Percentiles rank a stretch among this genome's conserved stretches.
phyloP scores from a whole-genome alignment of 2,797 vertebrate genomes.

The Rachycentron canadum region DNA sequence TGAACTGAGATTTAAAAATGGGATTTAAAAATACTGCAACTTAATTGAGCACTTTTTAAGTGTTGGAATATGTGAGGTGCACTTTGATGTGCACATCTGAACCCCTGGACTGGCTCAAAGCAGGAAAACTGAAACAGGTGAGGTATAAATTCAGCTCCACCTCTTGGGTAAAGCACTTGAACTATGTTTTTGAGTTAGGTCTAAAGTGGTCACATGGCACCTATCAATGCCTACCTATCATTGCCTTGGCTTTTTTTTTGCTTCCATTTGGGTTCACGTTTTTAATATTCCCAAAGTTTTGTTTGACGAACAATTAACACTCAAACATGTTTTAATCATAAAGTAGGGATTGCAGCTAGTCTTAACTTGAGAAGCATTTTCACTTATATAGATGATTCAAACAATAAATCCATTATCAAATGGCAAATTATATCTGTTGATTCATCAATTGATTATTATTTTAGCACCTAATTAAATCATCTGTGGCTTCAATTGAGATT shows the following conservation, averaged over 20 bases:
- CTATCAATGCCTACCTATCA: slow-evolving; percentile 45
- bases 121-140: slow-evolving; percentile 70
- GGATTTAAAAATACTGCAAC: slow-evolving; percentile 21
- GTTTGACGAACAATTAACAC: neutral
- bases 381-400: neutral
- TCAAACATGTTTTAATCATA: neutral
- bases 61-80: slow-evolving; percentile 46
- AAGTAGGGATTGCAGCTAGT: neutral
- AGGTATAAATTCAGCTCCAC: slow-evolving; percentile 50
- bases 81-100: slow-evolving; percentile 52
- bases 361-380: neutral
- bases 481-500: neutral
- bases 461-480: neutral
- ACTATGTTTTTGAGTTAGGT: slow-evolving; percentile 37
- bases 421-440: neutral
- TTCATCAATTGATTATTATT: neutral
- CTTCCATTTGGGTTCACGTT: slow-evolving; percentile 40
- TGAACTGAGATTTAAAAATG: neutral
- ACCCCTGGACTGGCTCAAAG: slow-evolving; percentile 45
- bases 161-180: slow-evolving; percentile 62
- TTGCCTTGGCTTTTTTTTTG: slow-evolving; percentile 35
- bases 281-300: slow-evolving; percentile 2
- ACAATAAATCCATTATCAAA: neutral
- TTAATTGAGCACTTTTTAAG: slow-evolving; percentile 34
- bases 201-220: slow-evolving; percentile 47